Evolutionary conservation across 2,888 invertebrate species (phyloP).

Genomic region (Tenthredo amoena): DNA sequence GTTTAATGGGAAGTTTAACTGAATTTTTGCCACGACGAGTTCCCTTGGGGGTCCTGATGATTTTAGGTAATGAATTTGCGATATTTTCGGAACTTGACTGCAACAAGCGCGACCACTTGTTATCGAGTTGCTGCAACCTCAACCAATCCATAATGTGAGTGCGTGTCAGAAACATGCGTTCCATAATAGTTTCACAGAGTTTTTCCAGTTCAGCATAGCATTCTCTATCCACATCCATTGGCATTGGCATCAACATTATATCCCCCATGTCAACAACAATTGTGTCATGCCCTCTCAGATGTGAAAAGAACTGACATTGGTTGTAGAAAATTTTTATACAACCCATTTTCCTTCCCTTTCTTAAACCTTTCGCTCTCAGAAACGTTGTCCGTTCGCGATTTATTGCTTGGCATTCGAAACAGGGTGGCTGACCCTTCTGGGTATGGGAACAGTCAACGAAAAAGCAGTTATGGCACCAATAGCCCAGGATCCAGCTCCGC

Average conservation of each 20-base stretch:
- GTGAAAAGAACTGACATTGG: conserved; percentile 73
- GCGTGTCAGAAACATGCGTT: conserved; percentile 68
- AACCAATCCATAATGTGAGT: conserved; percentile 72
- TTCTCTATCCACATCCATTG: conserved; percentile 61
- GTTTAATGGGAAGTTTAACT: not conserved
- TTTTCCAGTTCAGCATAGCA: conserved; percentile 66
- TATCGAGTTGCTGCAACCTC: conserved; percentile 60
- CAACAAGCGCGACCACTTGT: conserved; percentile 67
- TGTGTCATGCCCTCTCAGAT: conserved; percentile 67
- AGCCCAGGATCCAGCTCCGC: conserved; percentile 74
- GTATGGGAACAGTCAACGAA: conserved; percentile 65
- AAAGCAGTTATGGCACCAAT: conserved; percentile 72
- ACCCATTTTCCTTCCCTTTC: conserved; percentile 64
- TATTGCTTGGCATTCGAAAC: conserved; percentile 56
- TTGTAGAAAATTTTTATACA: conserved; percentile 71
- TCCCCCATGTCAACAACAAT: conserved; percentile 66
- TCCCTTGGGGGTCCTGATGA: not conserved
- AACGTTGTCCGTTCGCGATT: conserved; percentile 65
- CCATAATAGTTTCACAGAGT: conserved; percentile 70
- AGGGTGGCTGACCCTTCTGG: conserved; percentile 55
- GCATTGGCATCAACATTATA: conserved; percentile 74
- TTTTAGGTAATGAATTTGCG: not conserved
- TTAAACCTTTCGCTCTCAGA: conserved; percentile 64
- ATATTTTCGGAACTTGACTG: conserved; percentile 1
- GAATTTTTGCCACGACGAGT: conserved; percentile 4